These are phyloP conservation scores for Aporophyla lueneburgensis DNA, from an alignment of 2,888 invertebrate genomes.

Conservation along the genomic window DNA sequence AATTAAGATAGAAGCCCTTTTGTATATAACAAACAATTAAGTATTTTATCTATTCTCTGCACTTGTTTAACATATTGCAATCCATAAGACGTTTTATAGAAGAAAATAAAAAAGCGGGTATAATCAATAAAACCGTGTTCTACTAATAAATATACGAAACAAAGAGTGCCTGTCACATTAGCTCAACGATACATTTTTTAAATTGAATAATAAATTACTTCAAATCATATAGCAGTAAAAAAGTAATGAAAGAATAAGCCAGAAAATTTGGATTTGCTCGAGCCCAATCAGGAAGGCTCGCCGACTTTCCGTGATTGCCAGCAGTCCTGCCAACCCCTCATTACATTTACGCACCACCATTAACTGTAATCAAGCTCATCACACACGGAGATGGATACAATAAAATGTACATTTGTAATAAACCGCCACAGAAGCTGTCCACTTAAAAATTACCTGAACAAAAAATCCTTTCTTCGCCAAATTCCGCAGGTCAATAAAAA, in stretches of 20 bases:
- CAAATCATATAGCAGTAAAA: constrained; percentile 64
- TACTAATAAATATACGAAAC: not conserved
- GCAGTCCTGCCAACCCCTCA: constrained; percentile 81
- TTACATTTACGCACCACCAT: constrained; percentile 87
- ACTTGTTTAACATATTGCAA: not conserved
- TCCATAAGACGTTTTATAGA: no score
- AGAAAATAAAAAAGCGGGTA: no score
- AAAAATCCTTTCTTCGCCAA: constrained; percentile 42
- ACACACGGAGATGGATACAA: constrained; percentile 86
- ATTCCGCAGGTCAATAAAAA: constrained; percentile 34
- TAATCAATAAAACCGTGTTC: no score
- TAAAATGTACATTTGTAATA: constrained; percentile 83
- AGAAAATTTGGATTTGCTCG: constrained; percentile 79
- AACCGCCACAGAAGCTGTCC: constrained; percentile 62
- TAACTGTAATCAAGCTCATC: constrained; percentile 87
- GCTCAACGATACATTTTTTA: not conserved
- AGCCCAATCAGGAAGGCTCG: constrained; percentile 81
- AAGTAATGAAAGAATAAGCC: constrained; percentile 68
- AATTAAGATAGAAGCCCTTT: not conserved
- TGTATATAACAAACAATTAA: not conserved
- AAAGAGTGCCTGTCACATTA: not conserved
- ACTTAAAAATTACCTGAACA: constrained; percentile 28
- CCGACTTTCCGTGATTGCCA: constrained; percentile 79
- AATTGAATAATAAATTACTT: constrained; percentile 36
- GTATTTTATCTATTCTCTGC: not conserved